phyloP scores from a whole-genome alignment of 2,797 vertebrate species.

The Rhinella marina region DNA sequence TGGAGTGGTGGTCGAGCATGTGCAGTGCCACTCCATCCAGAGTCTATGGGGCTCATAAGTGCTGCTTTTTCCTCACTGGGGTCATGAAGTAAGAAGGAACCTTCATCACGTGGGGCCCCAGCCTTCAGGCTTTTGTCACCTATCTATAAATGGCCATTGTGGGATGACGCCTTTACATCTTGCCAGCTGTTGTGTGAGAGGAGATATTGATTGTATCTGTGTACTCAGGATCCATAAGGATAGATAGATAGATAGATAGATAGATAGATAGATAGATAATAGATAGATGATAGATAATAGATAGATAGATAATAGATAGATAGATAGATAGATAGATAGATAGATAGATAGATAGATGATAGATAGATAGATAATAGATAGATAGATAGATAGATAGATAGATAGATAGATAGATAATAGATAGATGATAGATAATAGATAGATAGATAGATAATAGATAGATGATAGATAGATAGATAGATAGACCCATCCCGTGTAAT shows the following conservation, averaged over 20 bases:
- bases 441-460: background rate
- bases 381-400: constrained; percentile 16
- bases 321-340: background rate
- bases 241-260: background rate
- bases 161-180: no score
- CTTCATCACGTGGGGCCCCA: no score
- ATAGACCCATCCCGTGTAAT: background rate
- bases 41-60: no score
- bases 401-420: constrained; percentile 1
- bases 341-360: background rate
- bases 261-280: background rate
- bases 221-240: no score
- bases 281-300: background rate
- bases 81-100: no score
- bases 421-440: background rate
- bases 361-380: constrained; percentile 14
- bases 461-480: constrained; percentile 19
- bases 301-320: constrained; percentile 12
- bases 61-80: no score
- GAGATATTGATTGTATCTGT: no score
- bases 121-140: no score
- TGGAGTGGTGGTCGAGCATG: no score
- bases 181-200: background rate
- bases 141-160: no score
- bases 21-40: no score